Evolutionary conservation across 1,140 invertebrate genomes (phyloP).

Genomic region (Copidosoma floridanum): DNA sequence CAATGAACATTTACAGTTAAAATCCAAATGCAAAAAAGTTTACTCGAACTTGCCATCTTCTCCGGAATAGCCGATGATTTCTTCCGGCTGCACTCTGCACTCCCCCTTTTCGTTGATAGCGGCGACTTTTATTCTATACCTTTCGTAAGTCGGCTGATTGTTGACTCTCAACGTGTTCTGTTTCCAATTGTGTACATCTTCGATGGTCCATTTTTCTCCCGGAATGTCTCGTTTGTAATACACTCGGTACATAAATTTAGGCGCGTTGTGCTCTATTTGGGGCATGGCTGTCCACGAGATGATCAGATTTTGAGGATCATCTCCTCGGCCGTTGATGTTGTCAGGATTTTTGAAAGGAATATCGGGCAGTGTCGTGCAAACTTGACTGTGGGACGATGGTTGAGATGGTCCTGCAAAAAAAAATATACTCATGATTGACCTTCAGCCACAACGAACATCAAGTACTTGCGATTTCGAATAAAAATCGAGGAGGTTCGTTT

Average conservation of each 20-base stretch:
- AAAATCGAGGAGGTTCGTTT: no score
- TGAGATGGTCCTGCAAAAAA: constrained; percentile 65
- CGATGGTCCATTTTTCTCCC: constrained; percentile 68
- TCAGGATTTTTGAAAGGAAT: constrained; percentile 93
- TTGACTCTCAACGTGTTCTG: constrained; percentile 65
- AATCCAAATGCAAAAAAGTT: not conserved
- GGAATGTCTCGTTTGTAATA: constrained; percentile 80
- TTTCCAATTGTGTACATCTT: constrained; percentile 78
- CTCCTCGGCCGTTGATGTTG: constrained; percentile 89
- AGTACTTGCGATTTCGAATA: no score
- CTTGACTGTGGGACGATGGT: constrained; percentile 74
- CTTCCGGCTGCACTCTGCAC: constrained; percentile 76
- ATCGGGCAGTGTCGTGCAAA: constrained; percentile 84
- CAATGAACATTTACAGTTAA: no score
- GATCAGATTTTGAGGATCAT: constrained; percentile 83
- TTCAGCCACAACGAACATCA: no score
- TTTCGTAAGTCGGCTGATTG: constrained; percentile 89
- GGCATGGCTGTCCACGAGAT: constrained; percentile 97
- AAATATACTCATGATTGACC: no score
- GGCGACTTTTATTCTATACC: constrained; percentile 88
- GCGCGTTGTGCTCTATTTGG: constrained; percentile 94
- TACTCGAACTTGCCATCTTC: constrained; percentile 70
- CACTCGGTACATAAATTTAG: constrained; percentile 88
- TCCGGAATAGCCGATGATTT: constrained; percentile 89
- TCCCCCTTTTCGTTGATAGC: constrained; percentile 90